Conservation (phyloP, 2,888 invertebrate species). For the Acheta domesticus region DNA sequence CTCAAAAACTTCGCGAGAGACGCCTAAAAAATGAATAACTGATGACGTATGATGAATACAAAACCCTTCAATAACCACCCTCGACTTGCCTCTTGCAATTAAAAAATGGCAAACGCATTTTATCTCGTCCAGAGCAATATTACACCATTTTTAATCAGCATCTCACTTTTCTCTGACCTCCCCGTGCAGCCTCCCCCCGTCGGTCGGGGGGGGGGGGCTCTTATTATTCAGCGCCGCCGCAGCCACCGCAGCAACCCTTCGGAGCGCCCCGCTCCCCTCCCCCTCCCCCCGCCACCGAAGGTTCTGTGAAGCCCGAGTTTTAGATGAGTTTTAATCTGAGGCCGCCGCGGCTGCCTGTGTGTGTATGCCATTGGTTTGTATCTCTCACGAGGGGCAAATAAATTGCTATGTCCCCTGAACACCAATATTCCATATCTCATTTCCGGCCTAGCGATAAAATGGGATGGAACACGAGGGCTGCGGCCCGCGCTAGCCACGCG, state of each 20-base stretch:
- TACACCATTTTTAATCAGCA: conserved; percentile 18
- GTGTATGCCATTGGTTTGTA: conserved; percentile 9
- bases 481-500: not conserved
- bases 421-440: conserved; percentile 18
- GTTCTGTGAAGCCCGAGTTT: not conserved
- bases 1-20: too few relatives aligned
- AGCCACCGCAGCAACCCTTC: not conserved
- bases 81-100: not conserved
- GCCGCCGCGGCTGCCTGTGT: not conserved
- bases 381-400: conserved; percentile 6
- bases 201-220: not conserved
- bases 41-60: conserved; percentile 8
- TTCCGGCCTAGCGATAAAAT: not conserved
- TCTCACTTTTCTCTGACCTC: not conserved
- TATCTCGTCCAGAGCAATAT: not conserved
- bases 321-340: conserved; percentile 18
- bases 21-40: not conserved
- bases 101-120: conserved; percentile 18
- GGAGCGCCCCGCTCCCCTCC: not conserved
- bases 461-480: not conserved
- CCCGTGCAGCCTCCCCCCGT: too few relatives aligned
- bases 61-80: conserved; percentile 9
- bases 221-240: not conserved
- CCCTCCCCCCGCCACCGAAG: not conserved
- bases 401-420: conserved; percentile 7